A percentile compares a stretch with the other conserved stretches of the same genome.
phyloP scores from a whole-genome alignment of 2,113 vertebrate species.

The Ploceus nigricollis region DNA sequence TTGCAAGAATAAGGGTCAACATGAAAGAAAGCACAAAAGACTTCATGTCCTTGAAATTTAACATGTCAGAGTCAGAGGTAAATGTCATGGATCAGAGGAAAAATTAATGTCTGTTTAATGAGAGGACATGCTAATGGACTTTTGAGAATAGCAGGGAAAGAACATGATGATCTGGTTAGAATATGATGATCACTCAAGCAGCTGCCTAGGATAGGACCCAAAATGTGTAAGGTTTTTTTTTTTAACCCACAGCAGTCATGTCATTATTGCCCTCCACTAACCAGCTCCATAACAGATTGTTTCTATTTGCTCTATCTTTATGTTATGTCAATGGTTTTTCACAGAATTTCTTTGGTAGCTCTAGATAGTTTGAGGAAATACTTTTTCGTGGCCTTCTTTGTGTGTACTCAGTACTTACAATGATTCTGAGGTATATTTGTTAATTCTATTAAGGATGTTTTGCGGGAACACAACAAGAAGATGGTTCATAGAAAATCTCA shows the following conservation, averaged over 20 bases:
- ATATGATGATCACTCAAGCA: neutral
- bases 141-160: neutral
- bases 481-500: neutral
- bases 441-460: neutral
- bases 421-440: neutral
- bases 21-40: rapidly evolving
- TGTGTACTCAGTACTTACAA: neutral
- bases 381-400: neutral
- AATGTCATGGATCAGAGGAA: neutral
- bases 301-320: neutral
- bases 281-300: neutral
- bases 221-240: neutral
- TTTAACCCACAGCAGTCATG: neutral
- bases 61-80: neutral
- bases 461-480: neutral
- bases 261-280: neutral
- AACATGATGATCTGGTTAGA: neutral
- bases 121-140: neutral
- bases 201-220: neutral
- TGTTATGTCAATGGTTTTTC: neutral
- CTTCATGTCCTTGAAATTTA: neutral
- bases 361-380: neutral
- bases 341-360: neutral
- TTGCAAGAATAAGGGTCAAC: neutral
- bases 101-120: neutral